Percentiles rank a stretch among this genome's conserved stretches.
These are phyloP conservation scores for Alfaro cultratus DNA, from an alignment of 2,797 vertebrate genomes.

Conservation along the genomic window DNA sequence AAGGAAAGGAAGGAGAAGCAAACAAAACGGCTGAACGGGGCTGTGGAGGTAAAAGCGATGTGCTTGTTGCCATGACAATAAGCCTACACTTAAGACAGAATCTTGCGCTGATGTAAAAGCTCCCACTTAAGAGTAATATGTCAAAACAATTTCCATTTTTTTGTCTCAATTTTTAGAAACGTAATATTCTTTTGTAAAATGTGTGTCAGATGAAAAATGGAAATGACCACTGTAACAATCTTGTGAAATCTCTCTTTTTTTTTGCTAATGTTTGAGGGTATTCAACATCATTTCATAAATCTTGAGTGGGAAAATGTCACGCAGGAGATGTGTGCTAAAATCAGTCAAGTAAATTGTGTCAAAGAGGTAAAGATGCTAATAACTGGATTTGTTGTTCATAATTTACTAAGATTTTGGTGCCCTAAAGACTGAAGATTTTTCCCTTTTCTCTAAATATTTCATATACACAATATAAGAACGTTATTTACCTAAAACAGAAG, in stretches of 20 bases:
- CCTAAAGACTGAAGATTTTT: neutral
- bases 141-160: constrained; percentile 44
- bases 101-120: constrained; percentile 43
- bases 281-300: constrained; percentile 12
- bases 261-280: constrained; percentile 12
- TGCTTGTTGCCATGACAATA: constrained; percentile 75
- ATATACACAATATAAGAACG: neutral
- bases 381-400: constrained; percentile 1
- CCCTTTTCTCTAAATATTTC: neutral
- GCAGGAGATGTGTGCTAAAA: constrained; percentile 1
- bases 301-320: neutral
- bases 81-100: constrained; percentile 54
- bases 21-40: constrained; percentile 48
- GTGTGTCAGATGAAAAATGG: constrained; percentile 17
- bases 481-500: neutral
- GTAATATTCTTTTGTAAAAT: constrained; percentile 19
- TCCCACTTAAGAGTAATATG: constrained; percentile 43
- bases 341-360: constrained; percentile 6
- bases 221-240: constrained; percentile 1
- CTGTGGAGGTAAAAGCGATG: constrained; percentile 48
- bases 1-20: constrained; percentile 15
- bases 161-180: constrained; percentile 23
- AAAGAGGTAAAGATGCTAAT: neutral
- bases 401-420: neutral
- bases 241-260: constrained; percentile 7